Conservation (phyloP, 1,140 invertebrate genomes). For the Monomorium pharaonis region DNA sequence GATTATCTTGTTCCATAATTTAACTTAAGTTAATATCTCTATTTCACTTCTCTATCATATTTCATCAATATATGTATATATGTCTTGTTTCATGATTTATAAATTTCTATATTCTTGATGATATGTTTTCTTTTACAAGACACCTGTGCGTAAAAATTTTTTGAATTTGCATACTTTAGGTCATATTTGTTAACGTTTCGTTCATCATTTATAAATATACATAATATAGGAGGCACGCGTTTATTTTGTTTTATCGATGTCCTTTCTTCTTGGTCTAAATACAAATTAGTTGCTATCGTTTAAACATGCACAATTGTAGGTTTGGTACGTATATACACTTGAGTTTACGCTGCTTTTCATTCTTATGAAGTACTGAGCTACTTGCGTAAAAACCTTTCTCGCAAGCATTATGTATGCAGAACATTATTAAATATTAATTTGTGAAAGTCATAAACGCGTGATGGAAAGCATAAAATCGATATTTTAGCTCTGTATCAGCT, state of each 20-base stretch:
- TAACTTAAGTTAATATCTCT: not conserved
- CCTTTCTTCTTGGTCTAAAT: constrained; percentile 5
- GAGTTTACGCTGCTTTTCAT: not conserved
- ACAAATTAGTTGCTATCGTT: not conserved
- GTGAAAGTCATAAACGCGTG: not conserved
- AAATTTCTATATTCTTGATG: not conserved
- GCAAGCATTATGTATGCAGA: constrained; percentile 8
- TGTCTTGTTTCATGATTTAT: not conserved
- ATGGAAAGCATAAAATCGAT: constrained; percentile 8
- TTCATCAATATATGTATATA: not conserved
- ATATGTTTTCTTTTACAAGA: not conserved
- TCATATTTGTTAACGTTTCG: not conserved
- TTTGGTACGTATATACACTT: not conserved
- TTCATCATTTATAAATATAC: not conserved
- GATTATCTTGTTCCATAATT: not conserved
- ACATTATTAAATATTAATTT: constrained; percentile 62
- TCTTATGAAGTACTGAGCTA: constrained; percentile 5
- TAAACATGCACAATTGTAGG: not conserved
- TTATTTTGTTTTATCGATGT: constrained; percentile 20
- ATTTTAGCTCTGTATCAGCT: constrained; percentile 4
- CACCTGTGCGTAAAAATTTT: not conserved
- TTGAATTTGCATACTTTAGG: not conserved
- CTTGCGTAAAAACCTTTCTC: not conserved
- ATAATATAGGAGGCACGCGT: not conserved
- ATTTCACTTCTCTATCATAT: not conserved